Evolutionary conservation across 1,140 invertebrate genomes (phyloP), one percentile per base, ranked within the genome.

Genomic region (Halictus rubicundus): DNA sequence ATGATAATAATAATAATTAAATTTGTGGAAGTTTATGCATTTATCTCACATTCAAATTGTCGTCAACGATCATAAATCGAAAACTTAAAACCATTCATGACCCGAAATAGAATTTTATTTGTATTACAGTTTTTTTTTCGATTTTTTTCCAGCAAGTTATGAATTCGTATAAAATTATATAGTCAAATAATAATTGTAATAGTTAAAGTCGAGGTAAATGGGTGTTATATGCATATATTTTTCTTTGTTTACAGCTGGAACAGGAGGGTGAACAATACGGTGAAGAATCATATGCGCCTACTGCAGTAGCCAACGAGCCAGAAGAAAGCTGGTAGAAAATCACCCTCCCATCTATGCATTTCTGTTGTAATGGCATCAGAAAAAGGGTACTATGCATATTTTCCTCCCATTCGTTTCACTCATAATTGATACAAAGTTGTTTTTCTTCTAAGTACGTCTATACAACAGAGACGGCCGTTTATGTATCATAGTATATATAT

Each of bases 301-400:
- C 69, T 21, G 49, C 21, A 39, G 21, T 61, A 23, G 61, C 42
- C 16, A 52, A 21, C 1, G 90, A 91, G 68, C 82, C 87, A 23
- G 85, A 91, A 61, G 90, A 91, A 54, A n/a, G 37, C 0, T 91
- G 90, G 90, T 91, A 89, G 49, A 46, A 63, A 46, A 52, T 6
- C 68, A 0, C 57, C 57, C 16, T 7, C 59, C 32, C 5, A 8
- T 27, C n/a, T 42, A 16, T 21, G 21, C 27, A n/a, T 76, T 64
- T 39, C 54, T 73, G 7, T 25, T 42, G 63, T 52, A 23, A 25
- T 74, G 19, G 21, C 46, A 12, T 52, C 46, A 57, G 39, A 49
- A 83, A 71, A 21, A 61, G 8, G 49, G 25, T 69, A 75, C 23
- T 69, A 52, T 60, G 54, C 27, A 61, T 82, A 72, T 27, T 23